Percentiles rank a stretch among this genome's conserved stretches.
phyloP scores from a whole-genome alignment of 2,113 vertebrate species.

The Irena cyanogastra region DNA sequence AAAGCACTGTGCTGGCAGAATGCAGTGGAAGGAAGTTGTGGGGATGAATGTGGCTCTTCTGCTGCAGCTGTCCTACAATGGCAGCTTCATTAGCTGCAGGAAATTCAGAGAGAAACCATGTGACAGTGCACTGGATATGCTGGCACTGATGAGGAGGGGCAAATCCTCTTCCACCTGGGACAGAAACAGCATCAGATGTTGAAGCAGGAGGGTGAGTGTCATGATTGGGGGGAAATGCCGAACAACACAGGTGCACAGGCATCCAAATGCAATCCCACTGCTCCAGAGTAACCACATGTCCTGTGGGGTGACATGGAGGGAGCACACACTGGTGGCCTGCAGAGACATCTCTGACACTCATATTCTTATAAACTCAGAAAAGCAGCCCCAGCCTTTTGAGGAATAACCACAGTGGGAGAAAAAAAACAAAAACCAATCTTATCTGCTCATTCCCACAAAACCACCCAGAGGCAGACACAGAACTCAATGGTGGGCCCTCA shows the following conservation, averaged over 20 bases:
- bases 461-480: rapidly evolving
- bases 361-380: background rate
- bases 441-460: background rate
- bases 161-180: background rate
- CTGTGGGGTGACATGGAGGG: background rate
- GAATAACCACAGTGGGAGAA: background rate
- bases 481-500: background rate
- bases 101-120: background rate
- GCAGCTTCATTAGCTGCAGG: background rate
- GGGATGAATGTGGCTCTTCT: background rate
- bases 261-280: rapidly evolving
- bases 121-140: background rate
- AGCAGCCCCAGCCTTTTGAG: background rate
- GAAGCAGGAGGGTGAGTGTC: background rate
- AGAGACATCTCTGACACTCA: background rate
- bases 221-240: background rate
- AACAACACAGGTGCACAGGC: background rate
- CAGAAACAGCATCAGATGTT: background rate
- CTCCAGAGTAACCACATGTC: background rate
- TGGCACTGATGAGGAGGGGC: background rate
- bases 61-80: background rate
- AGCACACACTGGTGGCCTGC: background rate
- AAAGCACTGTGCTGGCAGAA: background rate
- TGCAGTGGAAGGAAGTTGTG: background rate
- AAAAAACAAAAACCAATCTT: background rate